Conservation (phyloP, 2,113 vertebrate genomes). For the Hippotragus niger region DNA sequence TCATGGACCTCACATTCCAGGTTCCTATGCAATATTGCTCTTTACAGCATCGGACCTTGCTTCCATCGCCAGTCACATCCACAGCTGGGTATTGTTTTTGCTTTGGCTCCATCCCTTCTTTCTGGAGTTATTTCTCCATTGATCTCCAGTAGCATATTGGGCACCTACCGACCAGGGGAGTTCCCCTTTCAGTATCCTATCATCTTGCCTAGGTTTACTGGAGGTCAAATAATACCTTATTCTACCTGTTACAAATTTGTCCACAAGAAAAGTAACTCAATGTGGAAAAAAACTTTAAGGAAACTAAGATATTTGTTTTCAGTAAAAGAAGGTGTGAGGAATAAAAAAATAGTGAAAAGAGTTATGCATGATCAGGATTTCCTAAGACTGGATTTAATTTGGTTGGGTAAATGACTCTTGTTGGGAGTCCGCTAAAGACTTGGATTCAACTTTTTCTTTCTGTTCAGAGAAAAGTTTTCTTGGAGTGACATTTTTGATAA, state of each 20-base stretch:
- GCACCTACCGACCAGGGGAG: no score
- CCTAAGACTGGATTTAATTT: not conserved
- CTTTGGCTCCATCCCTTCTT: no score
- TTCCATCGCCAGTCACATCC: no score
- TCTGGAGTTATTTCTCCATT: no score
- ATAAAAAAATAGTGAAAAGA: not conserved
- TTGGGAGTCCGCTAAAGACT: not conserved
- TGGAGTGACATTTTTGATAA: not conserved
- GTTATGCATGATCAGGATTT: not conserved
- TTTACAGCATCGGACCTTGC: no score
- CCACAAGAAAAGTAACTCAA: not conserved
- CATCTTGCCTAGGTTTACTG: not conserved
- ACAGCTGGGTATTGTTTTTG: no score
- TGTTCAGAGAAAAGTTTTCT: not conserved
- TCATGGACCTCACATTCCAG: no score
- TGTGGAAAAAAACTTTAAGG: not conserved
- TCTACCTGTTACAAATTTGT: not conserved
- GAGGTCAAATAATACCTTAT: not conserved
- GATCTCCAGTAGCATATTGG: no score
- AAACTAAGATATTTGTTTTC: not conserved
- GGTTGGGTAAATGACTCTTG: not conserved
- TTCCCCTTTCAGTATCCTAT: no score
- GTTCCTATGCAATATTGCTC: no score
- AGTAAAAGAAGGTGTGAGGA: not conserved
- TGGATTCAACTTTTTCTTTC: not conserved